These are phyloP conservation scores for Yponomeuta evonymella DNA, from an alignment of 2,888 invertebrate genomes.

Conservation along the genomic window DNA sequence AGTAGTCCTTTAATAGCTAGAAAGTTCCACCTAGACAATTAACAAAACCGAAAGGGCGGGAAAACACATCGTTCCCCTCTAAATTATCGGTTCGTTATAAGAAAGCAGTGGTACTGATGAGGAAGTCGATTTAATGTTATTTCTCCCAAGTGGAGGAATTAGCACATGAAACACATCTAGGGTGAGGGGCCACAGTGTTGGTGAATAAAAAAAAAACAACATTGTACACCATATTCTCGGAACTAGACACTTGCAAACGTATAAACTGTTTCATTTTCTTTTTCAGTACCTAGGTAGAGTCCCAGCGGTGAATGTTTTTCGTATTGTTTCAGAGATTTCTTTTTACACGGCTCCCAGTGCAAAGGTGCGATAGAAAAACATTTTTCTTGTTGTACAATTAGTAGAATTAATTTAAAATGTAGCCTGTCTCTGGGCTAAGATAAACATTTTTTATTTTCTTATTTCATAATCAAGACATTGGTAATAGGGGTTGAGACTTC, in stretches of 20 bases:
- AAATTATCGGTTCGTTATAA: slow-evolving; percentile 60
- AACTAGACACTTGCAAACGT: not conserved
- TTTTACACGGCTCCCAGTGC: no score
- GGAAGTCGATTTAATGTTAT: slow-evolving; percentile 62
- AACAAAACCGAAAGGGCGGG: slow-evolving; percentile 30
- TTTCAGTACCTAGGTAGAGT: no score
- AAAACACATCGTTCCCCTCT: slow-evolving; percentile 40
- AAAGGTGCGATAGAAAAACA: no score
- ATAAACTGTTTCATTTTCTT: no score
- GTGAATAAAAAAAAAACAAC: slow-evolving; percentile 1
- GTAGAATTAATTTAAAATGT: no score
- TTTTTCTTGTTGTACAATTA: no score
- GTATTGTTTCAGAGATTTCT: not conserved
- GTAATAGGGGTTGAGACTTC: no score
- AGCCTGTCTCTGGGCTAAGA: no score
- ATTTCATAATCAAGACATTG: no score
- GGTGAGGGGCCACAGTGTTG: slow-evolving; percentile 24
- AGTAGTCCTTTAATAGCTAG: no score
- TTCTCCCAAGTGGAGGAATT: slow-evolving; percentile 65
- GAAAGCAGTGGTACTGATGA: slow-evolving; percentile 35
- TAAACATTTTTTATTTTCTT: no score
- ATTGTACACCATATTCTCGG: not conserved
- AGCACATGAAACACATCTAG: slow-evolving; percentile 57
- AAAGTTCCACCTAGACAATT: not conserved
- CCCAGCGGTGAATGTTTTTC: not conserved